A percentile compares a stretch with the other conserved stretches of the same genome.
Conservation (phyloP, 2,888 invertebrate species). For the Standfussiana lucernea region DNA sequence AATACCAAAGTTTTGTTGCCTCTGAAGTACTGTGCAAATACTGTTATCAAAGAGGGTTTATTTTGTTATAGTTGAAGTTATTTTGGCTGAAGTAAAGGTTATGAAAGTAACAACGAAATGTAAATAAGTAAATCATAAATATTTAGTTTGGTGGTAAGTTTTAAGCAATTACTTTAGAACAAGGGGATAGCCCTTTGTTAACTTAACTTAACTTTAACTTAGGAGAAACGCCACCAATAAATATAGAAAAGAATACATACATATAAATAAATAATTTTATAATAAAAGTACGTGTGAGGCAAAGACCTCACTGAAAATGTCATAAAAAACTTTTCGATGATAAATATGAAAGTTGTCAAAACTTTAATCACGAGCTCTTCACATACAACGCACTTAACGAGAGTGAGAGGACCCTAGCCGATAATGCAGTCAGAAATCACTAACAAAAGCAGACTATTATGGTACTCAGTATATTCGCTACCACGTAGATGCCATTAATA, state of each 20-base stretch:
- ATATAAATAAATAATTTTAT: too few species aligned
- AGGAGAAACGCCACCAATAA: background rate
- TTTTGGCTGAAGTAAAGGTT: slow-evolving; percentile 49
- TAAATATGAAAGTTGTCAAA: slow-evolving; percentile 49
- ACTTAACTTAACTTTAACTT: too few species aligned
- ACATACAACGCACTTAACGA: slow-evolving; percentile 48
- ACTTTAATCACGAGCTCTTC: slow-evolving; percentile 40
- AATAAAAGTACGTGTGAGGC: background rate
- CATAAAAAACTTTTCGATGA: slow-evolving; percentile 33
- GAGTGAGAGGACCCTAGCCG: slow-evolving; percentile 5
- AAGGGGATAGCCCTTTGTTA: too few species aligned
- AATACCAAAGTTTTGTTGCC: slow-evolving; percentile 60
- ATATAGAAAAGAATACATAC: too few species aligned
- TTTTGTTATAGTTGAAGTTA: slow-evolving; percentile 53
- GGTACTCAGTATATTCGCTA: slow-evolving; percentile 52
- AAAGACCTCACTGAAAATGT: slow-evolving; percentile 18
- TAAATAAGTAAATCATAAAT: slow-evolving; percentile 57
- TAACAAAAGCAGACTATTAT: slow-evolving; percentile 49
- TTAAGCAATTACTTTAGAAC: slow-evolving; percentile 33
- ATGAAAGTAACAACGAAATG: slow-evolving; percentile 53
- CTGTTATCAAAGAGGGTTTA: slow-evolving; percentile 56
- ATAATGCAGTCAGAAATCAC: slow-evolving; percentile 58
- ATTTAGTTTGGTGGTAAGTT: slow-evolving; percentile 54
- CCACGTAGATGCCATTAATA: slow-evolving; percentile 62
- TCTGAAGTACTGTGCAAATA: slow-evolving; percentile 60